Base-by-base conservation (phyloP, 1,140 invertebrate genomes). In the Trichogramma pretiosum region DNA sequence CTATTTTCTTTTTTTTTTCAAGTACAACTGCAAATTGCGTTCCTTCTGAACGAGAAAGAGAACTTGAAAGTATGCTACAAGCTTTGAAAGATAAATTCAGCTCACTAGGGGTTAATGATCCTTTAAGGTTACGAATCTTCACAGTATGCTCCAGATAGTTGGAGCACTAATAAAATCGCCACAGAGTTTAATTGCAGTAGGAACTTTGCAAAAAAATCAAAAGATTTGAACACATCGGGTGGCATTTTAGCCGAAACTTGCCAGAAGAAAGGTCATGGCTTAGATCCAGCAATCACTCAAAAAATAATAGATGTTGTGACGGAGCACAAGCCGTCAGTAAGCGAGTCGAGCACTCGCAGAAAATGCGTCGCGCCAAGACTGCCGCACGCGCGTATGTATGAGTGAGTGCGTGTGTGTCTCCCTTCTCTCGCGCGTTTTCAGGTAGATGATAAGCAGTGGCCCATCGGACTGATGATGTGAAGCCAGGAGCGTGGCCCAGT, bases 81-180 rank as follows among this genome's bases (percentile, higher is more conserved):
- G 43, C 14, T 36, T 46, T 46, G 10, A 36, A 36, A 46, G 32
- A 46, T 22, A 46, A 46, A 46, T 46, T 35, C 33, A 34, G 18
- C 8, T 23, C 32, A 3, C 21, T 36, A 22, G 23, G 2, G 10
- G 13, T 26, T 36, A 36, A 26, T 37, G 43, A 34, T 34, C 33
- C 33, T 16, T 16, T 34, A n/a, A 11, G n/a, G 16, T 34, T 34
- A 14, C 33, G 33, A 11, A 34, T 34, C 16, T n/a, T 34, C 10
- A 34, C 33, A 11, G 16, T 34, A n/a, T n/a, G 10, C 16, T n/a
- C 33, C 33, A 11, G 33, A 34, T 34, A 34, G 11, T 11, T 34
- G 33, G 33, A 34, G 33, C 16, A 34, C 16, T 5, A 34, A 34
- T 34, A 34, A 8, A 34, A 34, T 34, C 10, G 10, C 33, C 33